Evolutionary conservation across 2,888 invertebrate genomes (phyloP).

Genomic region (Acronicta alni): DNA sequence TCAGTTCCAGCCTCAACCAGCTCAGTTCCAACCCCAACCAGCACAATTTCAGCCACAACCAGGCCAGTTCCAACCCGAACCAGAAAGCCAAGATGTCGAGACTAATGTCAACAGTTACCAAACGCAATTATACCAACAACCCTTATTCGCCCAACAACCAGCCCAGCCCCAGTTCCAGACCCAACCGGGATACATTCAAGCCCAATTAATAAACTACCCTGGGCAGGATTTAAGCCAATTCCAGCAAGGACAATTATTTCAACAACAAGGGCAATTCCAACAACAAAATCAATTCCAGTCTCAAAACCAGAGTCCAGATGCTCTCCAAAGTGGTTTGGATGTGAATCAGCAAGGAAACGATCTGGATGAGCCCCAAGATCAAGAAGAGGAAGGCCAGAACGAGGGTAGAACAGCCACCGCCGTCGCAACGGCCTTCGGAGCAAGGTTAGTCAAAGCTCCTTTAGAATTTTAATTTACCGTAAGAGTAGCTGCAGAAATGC

Average conservation of each 20-base stretch:
- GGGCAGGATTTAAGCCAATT: conserved; percentile 53
- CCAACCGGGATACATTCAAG: conserved; percentile 56
- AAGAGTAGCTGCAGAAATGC: conserved; percentile 34
- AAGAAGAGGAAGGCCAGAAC: conserved; percentile 64
- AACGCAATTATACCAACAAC: conserved; percentile 52
- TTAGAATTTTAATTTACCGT: conserved; percentile 60
- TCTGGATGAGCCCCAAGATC: conserved; percentile 70
- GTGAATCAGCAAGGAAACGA: conserved; percentile 79
- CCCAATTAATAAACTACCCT: conserved; percentile 60
- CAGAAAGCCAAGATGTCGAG: conserved; percentile 49
- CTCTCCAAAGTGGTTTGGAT: conserved; percentile 79
- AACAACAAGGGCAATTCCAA: conserved; percentile 42
- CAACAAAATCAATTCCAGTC: conserved; percentile 52
- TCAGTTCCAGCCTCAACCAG: conserved; percentile 36
- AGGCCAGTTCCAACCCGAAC: conserved; percentile 17
- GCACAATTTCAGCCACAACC: conserved; percentile 35
- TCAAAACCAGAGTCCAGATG: conserved; percentile 62
- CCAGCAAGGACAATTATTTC: conserved; percentile 36
- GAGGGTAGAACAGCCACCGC: conserved; percentile 74
- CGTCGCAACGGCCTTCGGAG: conserved; percentile 82
- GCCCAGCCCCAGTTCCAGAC: conserved; percentile 43
- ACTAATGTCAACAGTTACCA: conserved; percentile 45
- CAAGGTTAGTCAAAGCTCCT: conserved; percentile 72
- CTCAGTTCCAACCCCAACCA: conserved; percentile 32
- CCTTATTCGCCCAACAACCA: conserved; percentile 44